phyloP scores from a whole-genome alignment of 2,113 vertebrate genomes.

The Entosphenus tridentatus region DNA sequence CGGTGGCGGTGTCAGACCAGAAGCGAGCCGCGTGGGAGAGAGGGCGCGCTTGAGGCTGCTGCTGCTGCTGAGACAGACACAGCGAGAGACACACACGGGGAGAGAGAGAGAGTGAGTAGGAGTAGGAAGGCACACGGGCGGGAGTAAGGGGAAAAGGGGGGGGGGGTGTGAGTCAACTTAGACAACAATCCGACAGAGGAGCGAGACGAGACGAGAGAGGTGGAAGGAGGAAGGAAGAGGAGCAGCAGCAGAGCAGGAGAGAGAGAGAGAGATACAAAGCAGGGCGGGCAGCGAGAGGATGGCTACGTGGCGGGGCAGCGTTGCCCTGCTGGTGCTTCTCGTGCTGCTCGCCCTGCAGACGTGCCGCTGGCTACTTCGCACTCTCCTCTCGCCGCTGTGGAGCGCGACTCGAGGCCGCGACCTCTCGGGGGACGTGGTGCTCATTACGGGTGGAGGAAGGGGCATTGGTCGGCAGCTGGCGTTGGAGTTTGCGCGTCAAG shows the following conservation, averaged over 20 bases:
- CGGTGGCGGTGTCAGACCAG: slow-evolving; percentile 24
- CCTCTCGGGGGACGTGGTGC: slow-evolving; percentile 46
- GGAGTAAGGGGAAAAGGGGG: not conserved
- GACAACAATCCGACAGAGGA: slow-evolving; percentile 11
- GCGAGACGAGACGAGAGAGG: slow-evolving; percentile 1
- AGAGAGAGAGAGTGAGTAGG: slow-evolving; percentile 11
- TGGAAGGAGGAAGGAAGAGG: not conserved
- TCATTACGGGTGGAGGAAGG: slow-evolving; percentile 78
- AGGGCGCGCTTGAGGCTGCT: slow-evolving; percentile 36
- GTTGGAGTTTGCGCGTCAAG: slow-evolving; percentile 51
- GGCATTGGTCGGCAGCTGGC: slow-evolving; percentile 86
- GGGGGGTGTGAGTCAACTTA: slow-evolving; percentile 7
- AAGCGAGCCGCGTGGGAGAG: slow-evolving; percentile 30
- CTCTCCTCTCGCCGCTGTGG: slow-evolving; percentile 28
- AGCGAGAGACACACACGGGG: slow-evolving; percentile 14
- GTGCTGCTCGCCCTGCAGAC: slow-evolving; percentile 53
- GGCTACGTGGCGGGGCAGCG: not conserved
- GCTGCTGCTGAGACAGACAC: slow-evolving; percentile 15
- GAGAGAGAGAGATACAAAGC: slow-evolving; percentile 1
- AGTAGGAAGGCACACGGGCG: slow-evolving; percentile 12
- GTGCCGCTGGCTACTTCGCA: slow-evolving; percentile 30
- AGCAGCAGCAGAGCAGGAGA: not conserved
- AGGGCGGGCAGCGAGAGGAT: not conserved
- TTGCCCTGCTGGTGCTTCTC: slow-evolving; percentile 26
- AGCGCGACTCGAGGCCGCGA: slow-evolving; percentile 36